phyloP scores from a whole-genome alignment of 2,888 invertebrate species.

The Pristionchus mayeri region DNA sequence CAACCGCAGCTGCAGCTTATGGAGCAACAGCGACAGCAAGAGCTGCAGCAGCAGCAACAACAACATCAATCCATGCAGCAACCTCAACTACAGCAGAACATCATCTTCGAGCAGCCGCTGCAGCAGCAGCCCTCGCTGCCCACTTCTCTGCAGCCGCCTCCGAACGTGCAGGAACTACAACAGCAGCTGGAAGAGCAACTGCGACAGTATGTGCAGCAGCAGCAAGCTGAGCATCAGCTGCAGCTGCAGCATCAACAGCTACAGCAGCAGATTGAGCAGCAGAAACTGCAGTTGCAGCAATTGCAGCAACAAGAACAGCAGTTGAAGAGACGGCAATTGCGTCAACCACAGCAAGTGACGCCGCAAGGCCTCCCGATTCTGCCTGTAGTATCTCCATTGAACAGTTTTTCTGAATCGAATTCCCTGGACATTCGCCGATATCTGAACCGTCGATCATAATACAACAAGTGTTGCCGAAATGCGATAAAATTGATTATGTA shows the following conservation, averaged over 20 bases:
- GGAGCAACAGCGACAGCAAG: not conserved
- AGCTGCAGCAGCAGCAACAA: not conserved
- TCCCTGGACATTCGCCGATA: slow-evolving; percentile 4
- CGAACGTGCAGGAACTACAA: not conserved
- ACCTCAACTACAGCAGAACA: not conserved
- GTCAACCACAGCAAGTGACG: not conserved
- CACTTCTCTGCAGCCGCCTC: not conserved
- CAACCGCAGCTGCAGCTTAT: not conserved
- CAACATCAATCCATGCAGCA: not conserved
- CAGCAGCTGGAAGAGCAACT: not conserved
- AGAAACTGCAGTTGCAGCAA: not conserved
- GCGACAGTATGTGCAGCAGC: not conserved
- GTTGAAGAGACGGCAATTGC: not conserved
- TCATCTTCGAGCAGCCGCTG: not conserved
- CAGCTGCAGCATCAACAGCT: not conserved
- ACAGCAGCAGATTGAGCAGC: not conserved
- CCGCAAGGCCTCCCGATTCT: not conserved
- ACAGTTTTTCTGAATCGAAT: not conserved
- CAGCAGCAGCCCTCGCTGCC: slow-evolving; percentile 16
- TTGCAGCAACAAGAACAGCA: not conserved
- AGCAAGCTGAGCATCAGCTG: not conserved
- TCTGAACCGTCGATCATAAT: too few species aligned
- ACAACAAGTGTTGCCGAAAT: too few species aligned
- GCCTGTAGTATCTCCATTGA: not conserved
- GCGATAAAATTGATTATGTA: too few species aligned